phyloP scores from a whole-genome alignment of 2,113 vertebrate genomes.

The Phaethornis superciliosus region DNA sequence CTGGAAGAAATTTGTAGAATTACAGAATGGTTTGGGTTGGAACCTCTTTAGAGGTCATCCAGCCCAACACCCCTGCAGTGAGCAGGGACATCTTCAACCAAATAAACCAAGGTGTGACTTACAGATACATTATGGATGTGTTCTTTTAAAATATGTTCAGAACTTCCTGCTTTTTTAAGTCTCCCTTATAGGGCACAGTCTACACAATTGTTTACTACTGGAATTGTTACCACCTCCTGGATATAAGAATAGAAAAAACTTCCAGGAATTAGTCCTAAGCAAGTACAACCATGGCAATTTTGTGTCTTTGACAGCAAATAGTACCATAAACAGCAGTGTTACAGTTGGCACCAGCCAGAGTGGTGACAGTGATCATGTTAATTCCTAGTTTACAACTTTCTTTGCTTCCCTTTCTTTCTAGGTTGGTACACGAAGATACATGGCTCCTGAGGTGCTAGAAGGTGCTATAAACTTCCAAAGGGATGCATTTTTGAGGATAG shows the following conservation, averaged over 20 bases:
- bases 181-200: not conserved
- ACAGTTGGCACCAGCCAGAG: rapidly evolving
- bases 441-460: constrained; percentile 98
- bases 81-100: not conserved
- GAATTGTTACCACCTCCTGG: too few species aligned
- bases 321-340: rapidly evolving
- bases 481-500: constrained; percentile 96
- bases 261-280: rapidly evolving
- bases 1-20: not conserved
- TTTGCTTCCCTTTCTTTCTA: constrained; percentile 41
- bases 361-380: rapidly evolving
- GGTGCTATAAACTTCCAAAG: constrained; percentile 98
- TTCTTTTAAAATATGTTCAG: not conserved
- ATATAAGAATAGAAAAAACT: not conserved
- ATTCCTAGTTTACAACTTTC: rapidly evolving
- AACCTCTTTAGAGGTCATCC: not conserved
- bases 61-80: not conserved
- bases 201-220: not conserved
- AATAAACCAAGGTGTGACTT: not conserved
- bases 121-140: not conserved
- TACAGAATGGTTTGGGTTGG: not conserved
- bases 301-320: rapidly evolving
- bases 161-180: not conserved
- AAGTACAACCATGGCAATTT: rapidly evolving
- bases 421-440: constrained; percentile 96